phyloP scores from a whole-genome alignment of 2,797 vertebrate genomes.

The Picus viridis region DNA sequence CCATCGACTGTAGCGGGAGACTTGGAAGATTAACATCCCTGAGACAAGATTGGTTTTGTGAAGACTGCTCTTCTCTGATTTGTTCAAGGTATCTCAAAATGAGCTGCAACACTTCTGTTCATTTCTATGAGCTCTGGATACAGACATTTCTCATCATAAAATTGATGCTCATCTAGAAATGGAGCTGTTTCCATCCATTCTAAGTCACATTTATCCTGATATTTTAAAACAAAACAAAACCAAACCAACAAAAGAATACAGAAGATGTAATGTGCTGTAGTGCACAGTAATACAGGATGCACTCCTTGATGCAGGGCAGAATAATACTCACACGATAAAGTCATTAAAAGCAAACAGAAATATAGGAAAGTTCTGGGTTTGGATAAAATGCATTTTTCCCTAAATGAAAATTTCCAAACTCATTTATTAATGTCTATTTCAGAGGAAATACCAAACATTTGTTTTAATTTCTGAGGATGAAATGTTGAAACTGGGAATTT shows the following conservation, averaged over 20 bases:
- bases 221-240: background rate
- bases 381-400: background rate
- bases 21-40: background rate
- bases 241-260: background rate
- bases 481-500: background rate
- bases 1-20: background rate
- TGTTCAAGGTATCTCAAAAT: background rate
- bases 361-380: background rate
- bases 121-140: background rate
- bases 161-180: background rate
- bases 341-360: background rate
- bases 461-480: background rate
- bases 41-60: background rate
- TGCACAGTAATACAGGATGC: background rate
- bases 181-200: background rate
- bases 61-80: background rate
- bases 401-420: background rate
- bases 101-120: background rate
- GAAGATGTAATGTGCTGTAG: fast-evolving
- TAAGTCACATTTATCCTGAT: background rate
- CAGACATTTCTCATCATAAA: background rate
- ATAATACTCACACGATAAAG: background rate
- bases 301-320: background rate
- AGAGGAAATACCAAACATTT: background rate
- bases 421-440: background rate